phyloP scores from a whole-genome alignment of 2,797 vertebrate genomes.

The Myioborus melanocephalus region DNA sequence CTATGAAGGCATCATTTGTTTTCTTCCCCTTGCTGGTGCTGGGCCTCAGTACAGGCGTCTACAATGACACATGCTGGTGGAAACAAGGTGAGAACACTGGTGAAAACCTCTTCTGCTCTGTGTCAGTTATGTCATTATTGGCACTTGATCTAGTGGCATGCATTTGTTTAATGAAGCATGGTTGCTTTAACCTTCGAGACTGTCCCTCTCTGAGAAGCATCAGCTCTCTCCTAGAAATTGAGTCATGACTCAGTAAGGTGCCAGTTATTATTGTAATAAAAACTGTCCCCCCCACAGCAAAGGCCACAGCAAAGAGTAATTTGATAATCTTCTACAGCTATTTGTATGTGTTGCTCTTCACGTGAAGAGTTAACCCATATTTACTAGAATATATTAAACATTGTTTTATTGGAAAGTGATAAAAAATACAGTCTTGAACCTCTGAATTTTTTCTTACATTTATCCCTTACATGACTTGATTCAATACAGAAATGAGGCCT shows the following conservation, averaged over 20 bases:
- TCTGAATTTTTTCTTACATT: neutral
- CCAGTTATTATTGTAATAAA: slow-evolving; percentile 63
- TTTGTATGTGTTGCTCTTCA: neutral
- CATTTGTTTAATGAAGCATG: slow-evolving; percentile 73
- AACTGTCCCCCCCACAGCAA: slow-evolving; percentile 25
- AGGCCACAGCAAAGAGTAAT: slow-evolving; percentile 27
- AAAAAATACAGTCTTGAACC: neutral
- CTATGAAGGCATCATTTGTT: slow-evolving; percentile 9
- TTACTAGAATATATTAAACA: neutral
- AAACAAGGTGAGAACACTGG: neutral
- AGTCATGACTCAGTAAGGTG: slow-evolving; percentile 55
- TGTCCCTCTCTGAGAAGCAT: slow-evolving; percentile 57
- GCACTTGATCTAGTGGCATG: slow-evolving; percentile 66
- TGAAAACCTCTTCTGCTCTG: slow-evolving; percentile 17
- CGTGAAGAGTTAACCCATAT: neutral
- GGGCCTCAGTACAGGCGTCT: neutral
- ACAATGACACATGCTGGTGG: slow-evolving; percentile 11
- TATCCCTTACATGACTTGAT: neutral
- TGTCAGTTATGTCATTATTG: slow-evolving; percentile 62
- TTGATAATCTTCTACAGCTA: slow-evolving; percentile 25
- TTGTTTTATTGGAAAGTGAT: slow-evolving; percentile 7
- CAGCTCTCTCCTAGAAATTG: slow-evolving; percentile 56
- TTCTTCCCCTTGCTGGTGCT: neutral
- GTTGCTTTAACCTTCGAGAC: slow-evolving; percentile 70
- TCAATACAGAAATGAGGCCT: neutral